A percentile compares a stretch with the other conserved stretches of the same genome.
phyloP scores from a whole-genome alignment of 2,888 invertebrate genomes.

The Gymnosoma rotundatum region DNA sequence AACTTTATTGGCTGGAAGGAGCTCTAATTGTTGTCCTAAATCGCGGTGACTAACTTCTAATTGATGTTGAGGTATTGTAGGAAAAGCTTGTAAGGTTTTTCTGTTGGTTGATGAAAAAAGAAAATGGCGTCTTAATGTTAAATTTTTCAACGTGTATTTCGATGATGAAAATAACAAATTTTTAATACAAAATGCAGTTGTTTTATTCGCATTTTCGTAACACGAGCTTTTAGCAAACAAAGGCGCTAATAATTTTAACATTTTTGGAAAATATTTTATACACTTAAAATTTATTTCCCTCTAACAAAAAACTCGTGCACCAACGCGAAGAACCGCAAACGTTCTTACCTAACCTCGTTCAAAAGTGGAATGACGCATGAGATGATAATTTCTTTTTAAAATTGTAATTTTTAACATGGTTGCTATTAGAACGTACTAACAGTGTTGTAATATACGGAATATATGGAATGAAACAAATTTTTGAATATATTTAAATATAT shows the following conservation, averaged over 20 bases:
- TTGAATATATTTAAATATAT: too few relatives aligned
- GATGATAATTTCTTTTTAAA: constrained; percentile 40
- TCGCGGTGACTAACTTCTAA: constrained; percentile 70
- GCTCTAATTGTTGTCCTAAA: constrained; percentile 70
- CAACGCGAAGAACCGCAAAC: constrained; percentile 71
- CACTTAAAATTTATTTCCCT: neutral
- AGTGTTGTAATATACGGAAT: constrained; percentile 13
- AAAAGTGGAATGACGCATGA: constrained; percentile 78
- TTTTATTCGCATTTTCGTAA: constrained; percentile 69
- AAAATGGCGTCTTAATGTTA: constrained; percentile 80
- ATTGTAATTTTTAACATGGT: constrained; percentile 32
- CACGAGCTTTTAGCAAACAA: constrained; percentile 77
- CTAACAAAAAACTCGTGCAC: constrained; percentile 74
- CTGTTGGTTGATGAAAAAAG: constrained; percentile 80
- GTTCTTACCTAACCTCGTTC: constrained; percentile 82
- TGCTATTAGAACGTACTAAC: constrained; percentile 8
- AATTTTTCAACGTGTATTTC: constrained; percentile 71
- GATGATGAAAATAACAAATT: constrained; percentile 78
- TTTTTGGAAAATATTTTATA: constrained; percentile 24
- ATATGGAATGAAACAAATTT: neutral
- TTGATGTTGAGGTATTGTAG: constrained; percentile 65
- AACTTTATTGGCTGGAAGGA: constrained; percentile 59
- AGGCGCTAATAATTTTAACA: constrained; percentile 77
- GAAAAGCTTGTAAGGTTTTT: constrained; percentile 76
- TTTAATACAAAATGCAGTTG: constrained; percentile 74